phyloP scores from a whole-genome alignment of 2,888 invertebrate species.

The Caenorhabditis afra region DNA sequence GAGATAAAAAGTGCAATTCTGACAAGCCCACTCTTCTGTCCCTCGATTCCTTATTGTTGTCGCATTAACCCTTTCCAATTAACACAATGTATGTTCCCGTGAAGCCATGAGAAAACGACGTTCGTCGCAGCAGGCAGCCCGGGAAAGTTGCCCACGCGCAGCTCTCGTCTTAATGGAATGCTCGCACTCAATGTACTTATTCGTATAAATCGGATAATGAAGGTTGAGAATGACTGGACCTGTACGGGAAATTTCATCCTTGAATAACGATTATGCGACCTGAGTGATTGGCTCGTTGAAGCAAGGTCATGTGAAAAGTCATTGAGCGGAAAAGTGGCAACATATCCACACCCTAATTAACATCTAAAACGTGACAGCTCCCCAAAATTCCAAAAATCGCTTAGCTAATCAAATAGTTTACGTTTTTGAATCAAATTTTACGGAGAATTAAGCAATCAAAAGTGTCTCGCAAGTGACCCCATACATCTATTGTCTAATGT shows the following conservation, averaged over 20 bases:
- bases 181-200: constrained; percentile 44
- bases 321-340: constrained; percentile 6
- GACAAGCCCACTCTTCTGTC: constrained; percentile 4
- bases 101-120: constrained; percentile 46
- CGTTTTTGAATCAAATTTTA: constrained; percentile 5
- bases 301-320: constrained; percentile 51
- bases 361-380: no score
- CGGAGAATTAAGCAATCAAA: constrained; percentile 18
- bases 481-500: constrained; percentile 38
- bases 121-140: constrained; percentile 45
- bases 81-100: not conserved
- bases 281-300: constrained; percentile 42
- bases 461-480: constrained; percentile 2
- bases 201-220: constrained; percentile 47
- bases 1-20: constrained; percentile 22
- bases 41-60: constrained; percentile 8
- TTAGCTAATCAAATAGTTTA: not conserved
- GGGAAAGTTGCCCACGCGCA: constrained; percentile 1
- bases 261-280: constrained; percentile 51
- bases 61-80: constrained; percentile 10
- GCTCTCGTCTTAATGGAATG: constrained; percentile 35
- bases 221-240: constrained; percentile 9
- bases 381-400: no score
- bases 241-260: constrained; percentile 29
- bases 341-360: constrained; percentile 4